Conservation (phyloP, 2,113 vertebrate genomes). For the Corythaeola cristata region DNA sequence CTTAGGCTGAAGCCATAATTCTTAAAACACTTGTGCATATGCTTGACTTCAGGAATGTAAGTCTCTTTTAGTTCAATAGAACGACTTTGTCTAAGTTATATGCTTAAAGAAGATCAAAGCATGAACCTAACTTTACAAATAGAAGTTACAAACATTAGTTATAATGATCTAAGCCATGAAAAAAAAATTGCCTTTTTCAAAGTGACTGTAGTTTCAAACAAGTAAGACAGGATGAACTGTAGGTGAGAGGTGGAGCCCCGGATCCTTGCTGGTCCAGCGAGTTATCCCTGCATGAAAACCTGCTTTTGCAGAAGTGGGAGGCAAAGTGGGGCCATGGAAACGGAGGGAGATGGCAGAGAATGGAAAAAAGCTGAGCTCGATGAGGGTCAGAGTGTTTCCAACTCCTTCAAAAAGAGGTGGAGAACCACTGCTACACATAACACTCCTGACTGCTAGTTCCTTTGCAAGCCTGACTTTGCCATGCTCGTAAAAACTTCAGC, state of each 20-base stretch:
- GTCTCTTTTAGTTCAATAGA: conserved; percentile 40
- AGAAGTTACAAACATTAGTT: conserved; percentile 11
- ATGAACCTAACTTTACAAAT: conserved; percentile 1
- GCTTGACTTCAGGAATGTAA: conserved; percentile 54
- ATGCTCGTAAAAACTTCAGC: background rate
- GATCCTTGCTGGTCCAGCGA: background rate
- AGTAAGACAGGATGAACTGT: background rate
- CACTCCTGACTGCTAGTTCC: background rate
- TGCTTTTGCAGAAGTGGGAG: background rate
- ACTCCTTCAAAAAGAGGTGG: background rate
- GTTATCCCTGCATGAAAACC: background rate
- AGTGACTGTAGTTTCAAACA: background rate
- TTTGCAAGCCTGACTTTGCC: background rate
- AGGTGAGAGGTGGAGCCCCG: background rate
- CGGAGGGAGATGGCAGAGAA: background rate
- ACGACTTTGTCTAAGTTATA: conserved; percentile 59
- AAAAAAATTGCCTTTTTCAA: background rate
- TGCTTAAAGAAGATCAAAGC: conserved; percentile 54
- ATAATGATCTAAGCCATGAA: conserved; percentile 2
- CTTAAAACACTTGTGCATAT: background rate
- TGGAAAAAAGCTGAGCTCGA: background rate
- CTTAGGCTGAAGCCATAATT: conserved; percentile 54
- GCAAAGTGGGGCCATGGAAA: background rate
- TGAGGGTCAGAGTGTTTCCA: background rate
- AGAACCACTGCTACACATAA: background rate